phyloP scores from a whole-genome alignment of 2,797 vertebrate genomes.

The Spinus pinus region DNA sequence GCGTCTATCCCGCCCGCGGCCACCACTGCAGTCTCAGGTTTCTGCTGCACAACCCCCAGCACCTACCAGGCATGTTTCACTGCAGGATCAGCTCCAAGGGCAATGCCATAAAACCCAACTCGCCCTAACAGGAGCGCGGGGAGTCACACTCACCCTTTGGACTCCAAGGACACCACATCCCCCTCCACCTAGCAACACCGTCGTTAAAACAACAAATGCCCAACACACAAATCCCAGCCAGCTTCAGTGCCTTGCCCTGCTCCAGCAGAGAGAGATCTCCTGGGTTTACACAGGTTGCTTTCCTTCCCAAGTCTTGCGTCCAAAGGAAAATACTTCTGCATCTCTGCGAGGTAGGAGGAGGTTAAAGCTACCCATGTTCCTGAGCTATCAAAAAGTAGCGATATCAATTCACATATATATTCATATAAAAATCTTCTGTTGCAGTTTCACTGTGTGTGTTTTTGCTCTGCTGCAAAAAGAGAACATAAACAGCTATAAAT shows the following conservation, averaged over 20 bases:
- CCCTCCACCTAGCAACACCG: neutral
- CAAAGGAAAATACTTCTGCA: neutral
- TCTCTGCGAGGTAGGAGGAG: neutral
- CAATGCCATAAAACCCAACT: conserved; percentile 1
- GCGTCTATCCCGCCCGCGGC: accelerated
- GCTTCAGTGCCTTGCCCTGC: neutral
- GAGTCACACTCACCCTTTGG: neutral
- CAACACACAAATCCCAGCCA: neutral
- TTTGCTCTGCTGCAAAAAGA: neutral
- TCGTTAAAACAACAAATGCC: neutral
- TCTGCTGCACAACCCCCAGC: neutral
- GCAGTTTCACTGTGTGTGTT: neutral
- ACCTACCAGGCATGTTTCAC: neutral
- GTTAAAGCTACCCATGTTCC: neutral
- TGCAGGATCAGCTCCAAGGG: neutral
- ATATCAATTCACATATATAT: neutral
- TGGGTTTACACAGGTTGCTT: neutral
- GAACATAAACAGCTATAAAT: neutral
- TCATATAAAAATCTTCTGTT: neutral
- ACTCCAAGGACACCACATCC: neutral
- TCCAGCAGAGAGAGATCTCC: neutral
- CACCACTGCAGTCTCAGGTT: neutral
- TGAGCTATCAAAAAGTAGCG: neutral
- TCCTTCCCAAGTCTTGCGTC: neutral
- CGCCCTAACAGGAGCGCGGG: accelerated